These are phyloP conservation scores for Acipenser transmontanus DNA, from an alignment of 2,797 vertebrate genomes.

Conservation along the genomic window DNA sequence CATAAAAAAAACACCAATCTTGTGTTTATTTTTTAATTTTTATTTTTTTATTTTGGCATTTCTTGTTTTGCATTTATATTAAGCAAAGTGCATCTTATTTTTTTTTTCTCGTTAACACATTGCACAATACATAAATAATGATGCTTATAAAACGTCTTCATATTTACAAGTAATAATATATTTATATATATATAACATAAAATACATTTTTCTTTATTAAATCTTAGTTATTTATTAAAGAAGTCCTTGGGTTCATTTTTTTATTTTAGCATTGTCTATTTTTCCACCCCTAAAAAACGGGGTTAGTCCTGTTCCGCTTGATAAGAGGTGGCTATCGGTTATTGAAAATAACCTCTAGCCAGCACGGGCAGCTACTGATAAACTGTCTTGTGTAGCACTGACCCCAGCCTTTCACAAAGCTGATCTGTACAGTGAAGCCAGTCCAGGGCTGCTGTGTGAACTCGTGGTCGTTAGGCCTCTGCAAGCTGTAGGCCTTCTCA, in stretches of 20 bases:
- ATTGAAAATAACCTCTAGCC: constrained; percentile 97
- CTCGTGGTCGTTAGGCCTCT: constrained; percentile 94
- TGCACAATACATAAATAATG: constrained; percentile 99
- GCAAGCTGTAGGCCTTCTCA: constrained; percentile 88
- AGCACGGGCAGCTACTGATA: constrained; percentile 97
- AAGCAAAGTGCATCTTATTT: constrained; percentile 99
- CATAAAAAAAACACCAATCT: constrained; percentile 56
- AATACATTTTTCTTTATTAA: constrained; percentile 97
- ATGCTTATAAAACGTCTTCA: constrained; percentile 99
- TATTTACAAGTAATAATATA: constrained; percentile 99
- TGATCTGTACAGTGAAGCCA: constrained; percentile 95
- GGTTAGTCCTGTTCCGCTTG: constrained; percentile 30
- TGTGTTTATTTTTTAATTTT: constrained; percentile 40
- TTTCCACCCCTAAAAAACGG: constrained; percentile 24
- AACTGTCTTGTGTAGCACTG: constrained; percentile 98
- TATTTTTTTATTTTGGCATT: constrained; percentile 90
- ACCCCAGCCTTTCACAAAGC: constrained; percentile 98
- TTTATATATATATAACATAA: constrained; percentile 98
- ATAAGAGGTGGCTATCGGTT: constrained; percentile 69
- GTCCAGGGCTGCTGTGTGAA: constrained; percentile 95
- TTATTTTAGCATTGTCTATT: constrained; percentile 46
- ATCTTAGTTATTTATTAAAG: constrained; percentile 80
- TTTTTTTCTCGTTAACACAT: constrained; percentile 95
- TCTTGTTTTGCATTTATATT: constrained; percentile 99
- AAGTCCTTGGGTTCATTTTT: constrained; percentile 60